Evolutionary conservation across 1,140 invertebrate species (phyloP), one percentile per base, ranked within the genome.

Genomic region (Calephelis nemesis): DNA sequence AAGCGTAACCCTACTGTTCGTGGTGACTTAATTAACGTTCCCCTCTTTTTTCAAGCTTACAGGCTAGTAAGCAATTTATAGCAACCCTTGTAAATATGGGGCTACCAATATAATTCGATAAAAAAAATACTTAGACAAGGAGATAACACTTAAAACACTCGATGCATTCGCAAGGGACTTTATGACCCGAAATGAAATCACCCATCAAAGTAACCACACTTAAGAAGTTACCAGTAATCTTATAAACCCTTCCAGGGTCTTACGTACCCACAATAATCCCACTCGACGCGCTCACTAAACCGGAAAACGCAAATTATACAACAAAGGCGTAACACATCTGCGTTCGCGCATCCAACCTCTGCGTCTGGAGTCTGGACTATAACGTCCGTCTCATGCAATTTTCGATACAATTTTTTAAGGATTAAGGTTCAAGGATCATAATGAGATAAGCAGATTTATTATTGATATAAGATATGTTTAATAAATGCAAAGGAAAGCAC

Each of bases 291-390:
- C 76, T 72, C 87, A 90, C 60, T 88, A 86, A 85, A 83, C 85
- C 87, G 85, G 87, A 90, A 90, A 86, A 82, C 87, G 84, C 84
- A 86, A 90, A 90, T 90, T 88, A 83, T 84, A 88, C 85, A 90
- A 89, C 87, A 90, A 90, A 90, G 85, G 84, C 74, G 80, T 82
- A 85, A 84, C 85, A 90, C 84, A 88, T 90, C 85, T 87, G 85
- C 87, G 77, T 73, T 68, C 52, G 78, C 79, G 76, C 84, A 83
- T 76, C 76, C 78, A 79, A 50, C 68, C 50, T 60, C 52, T 15
- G 50, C 68, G 65, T 67, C 52, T 15, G 65, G 30, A 60, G 54
- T 11, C 54, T 60, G 54, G 54, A 12, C 54, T 42, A 65, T 49
- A 65, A 49, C 50, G 47, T 52, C 50, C 19, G 45, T 72, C 9